Percentiles rank a stretch among this genome's conserved stretches.
These are phyloP conservation scores for Drosophila hamatofila DNA, from an alignment of 2,888 invertebrate species.

Conservation along the genomic window DNA sequence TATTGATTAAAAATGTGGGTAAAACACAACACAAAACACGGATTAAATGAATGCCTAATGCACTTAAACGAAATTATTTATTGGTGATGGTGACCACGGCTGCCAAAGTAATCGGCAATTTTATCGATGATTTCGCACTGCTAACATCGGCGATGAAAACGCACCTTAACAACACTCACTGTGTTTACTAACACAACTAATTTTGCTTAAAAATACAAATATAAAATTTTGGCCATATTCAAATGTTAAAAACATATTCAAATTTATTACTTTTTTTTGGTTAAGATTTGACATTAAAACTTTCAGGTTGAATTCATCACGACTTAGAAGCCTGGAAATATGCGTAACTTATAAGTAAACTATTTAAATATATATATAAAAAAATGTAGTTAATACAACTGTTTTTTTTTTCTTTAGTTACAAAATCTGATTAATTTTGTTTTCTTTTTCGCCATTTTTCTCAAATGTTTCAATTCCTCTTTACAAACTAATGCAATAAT, in stretches of 20 bases:
- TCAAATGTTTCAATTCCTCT: background rate
- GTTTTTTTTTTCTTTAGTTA: no score
- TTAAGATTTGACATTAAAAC: background rate
- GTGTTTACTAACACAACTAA: background rate
- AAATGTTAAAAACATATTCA: background rate
- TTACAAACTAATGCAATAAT: background rate
- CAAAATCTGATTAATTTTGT: background rate
- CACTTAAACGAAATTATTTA: conserved; percentile 51
- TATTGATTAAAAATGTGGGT: conserved; percentile 64
- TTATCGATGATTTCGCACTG: conserved; percentile 37
- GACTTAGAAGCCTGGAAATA: background rate
- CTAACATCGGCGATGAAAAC: background rate
- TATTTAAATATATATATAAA: background rate
- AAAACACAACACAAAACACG: conserved; percentile 74
- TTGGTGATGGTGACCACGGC: conserved; percentile 37
- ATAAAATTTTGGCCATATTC: no score
- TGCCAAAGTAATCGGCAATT: conserved; percentile 21
- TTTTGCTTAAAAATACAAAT: background rate
- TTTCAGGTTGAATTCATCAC: background rate
- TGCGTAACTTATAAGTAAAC: no score
- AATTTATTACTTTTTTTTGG: no score
- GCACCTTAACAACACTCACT: conserved; percentile 20
- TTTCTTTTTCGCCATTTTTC: background rate
- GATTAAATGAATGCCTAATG: conserved; percentile 62
- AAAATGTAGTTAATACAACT: no score